Evolutionary conservation across 1,140 invertebrate genomes (phyloP).

Genomic region (Stenopsyche tienmushanensis): DNA sequence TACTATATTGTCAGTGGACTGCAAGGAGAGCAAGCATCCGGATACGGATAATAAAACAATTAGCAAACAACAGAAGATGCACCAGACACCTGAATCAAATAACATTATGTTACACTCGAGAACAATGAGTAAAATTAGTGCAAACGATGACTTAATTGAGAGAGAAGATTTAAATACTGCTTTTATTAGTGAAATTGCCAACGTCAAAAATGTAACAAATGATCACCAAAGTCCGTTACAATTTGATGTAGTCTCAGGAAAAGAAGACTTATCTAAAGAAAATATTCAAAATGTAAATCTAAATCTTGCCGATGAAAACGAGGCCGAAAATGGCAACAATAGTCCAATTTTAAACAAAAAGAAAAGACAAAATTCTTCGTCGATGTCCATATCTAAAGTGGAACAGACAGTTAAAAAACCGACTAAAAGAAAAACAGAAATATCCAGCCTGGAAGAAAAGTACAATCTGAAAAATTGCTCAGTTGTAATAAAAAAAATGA

Average conservation of each 20-base stretch:
- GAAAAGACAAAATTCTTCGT: too few relatives aligned
- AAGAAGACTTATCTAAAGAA: too few relatives aligned
- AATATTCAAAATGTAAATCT: too few relatives aligned
- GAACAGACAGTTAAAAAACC: neutral
- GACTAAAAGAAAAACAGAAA: neutral
- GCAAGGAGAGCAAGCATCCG: neutral
- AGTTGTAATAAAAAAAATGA: constrained; percentile 14
- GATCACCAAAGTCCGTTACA: neutral
- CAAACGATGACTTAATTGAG: neutral
- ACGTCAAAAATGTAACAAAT: too few relatives aligned
- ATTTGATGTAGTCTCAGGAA: neutral
- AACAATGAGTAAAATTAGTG: neutral
- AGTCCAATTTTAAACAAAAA: neutral
- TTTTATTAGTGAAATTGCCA: too few relatives aligned
- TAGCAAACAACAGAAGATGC: neutral
- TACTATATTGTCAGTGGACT: too few relatives aligned
- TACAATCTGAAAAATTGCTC: constrained; percentile 29
- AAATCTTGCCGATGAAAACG: constrained; percentile 30
- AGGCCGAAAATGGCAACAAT: constrained; percentile 16
- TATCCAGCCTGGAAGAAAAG: constrained; percentile 1
- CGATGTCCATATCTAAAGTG: too few relatives aligned
- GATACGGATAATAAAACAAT: neutral
- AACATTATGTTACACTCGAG: neutral
- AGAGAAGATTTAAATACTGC: too few relatives aligned
- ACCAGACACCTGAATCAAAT: neutral